phyloP scores from a whole-genome alignment of 2,113 vertebrate species.

The Acanthochromis polyacanthus region DNA sequence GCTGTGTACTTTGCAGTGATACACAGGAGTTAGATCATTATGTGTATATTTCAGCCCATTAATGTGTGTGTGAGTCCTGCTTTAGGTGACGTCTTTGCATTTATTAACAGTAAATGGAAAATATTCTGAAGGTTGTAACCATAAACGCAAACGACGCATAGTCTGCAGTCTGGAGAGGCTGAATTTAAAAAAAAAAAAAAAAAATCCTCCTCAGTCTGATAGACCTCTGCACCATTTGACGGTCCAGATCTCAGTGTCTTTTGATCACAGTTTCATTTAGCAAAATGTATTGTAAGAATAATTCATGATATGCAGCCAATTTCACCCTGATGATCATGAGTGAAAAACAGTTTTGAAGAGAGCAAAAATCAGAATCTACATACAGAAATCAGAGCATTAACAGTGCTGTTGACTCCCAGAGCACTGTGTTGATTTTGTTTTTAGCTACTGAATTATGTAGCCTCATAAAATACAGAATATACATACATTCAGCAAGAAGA shows the following conservation, averaged over 20 bases:
- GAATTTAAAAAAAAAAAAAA: not conserved
- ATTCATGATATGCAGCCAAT: slow-evolving; percentile 34
- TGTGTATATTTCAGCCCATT: not conserved
- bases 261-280: slow-evolving; percentile 42
- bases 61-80: not conserved
- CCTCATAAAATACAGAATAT: not conserved
- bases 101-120: not conserved
- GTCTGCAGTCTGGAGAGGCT: not conserved
- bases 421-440: not conserved
- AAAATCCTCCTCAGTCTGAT: not conserved
- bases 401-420: not conserved
- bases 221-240: not conserved
- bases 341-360: not conserved
- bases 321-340: slow-evolving; percentile 7
- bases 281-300: slow-evolving; percentile 31
- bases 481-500: not conserved
- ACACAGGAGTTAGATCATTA: not conserved
- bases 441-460: not conserved
- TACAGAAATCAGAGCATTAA: slow-evolving; percentile 4
- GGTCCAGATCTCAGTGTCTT: slow-evolving; percentile 24
- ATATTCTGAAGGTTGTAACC: not conserved
- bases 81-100: slow-evolving; percentile 10
- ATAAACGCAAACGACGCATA: not conserved
- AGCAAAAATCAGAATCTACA: slow-evolving; percentile 4
- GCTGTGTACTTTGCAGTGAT: slow-evolving; percentile 13